phyloP scores from a whole-genome alignment of 1,140 invertebrate species.

The Cydia pomonella region DNA sequence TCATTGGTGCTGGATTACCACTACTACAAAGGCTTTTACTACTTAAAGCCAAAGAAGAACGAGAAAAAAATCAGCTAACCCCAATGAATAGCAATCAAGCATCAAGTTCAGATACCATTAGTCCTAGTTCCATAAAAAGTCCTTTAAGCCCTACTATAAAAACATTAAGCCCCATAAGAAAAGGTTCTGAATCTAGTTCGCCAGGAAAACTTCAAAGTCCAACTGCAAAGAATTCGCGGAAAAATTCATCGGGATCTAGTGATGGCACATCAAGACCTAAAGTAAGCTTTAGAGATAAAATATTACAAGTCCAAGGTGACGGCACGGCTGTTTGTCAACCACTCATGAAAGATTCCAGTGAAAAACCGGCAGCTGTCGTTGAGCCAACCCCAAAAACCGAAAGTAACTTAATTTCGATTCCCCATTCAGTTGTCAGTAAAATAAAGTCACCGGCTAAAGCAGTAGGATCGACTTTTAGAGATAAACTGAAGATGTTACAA shows the following conservation, averaged over 20 bases:
- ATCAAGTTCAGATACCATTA: slow-evolving; percentile 78
- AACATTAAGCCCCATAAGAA: slow-evolving; percentile 73
- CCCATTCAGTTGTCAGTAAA: slow-evolving; percentile 79
- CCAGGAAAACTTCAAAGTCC: slow-evolving; percentile 77
- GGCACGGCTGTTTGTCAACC: slow-evolving; percentile 75
- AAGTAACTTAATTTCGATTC: slow-evolving; percentile 75
- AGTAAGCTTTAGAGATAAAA: slow-evolving; percentile 80
- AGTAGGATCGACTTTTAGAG: slow-evolving; percentile 72
- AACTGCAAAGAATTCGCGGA: slow-evolving; percentile 73
- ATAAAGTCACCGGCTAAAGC: slow-evolving; percentile 78
- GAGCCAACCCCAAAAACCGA: slow-evolving; percentile 75
- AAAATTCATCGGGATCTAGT: slow-evolving; percentile 78
- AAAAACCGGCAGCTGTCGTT: slow-evolving; percentile 70
- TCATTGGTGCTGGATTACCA: slow-evolving; percentile 87
- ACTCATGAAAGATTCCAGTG: slow-evolving; percentile 64
- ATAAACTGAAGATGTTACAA: slow-evolving; percentile 77
- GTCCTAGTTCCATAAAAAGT: slow-evolving; percentile 77
- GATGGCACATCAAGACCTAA: slow-evolving; percentile 72
- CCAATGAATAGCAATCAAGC: slow-evolving; percentile 70
- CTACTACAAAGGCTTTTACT: slow-evolving; percentile 89
- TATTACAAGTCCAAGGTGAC: slow-evolving; percentile 77
- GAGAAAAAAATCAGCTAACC: slow-evolving; percentile 79
- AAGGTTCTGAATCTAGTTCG: slow-evolving; percentile 75
- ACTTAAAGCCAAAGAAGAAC: slow-evolving; percentile 90
- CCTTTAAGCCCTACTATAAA: slow-evolving; percentile 78